Evolutionary conservation across 2,113 vertebrate species (phyloP), one percentile per base, ranked within the genome.

Genomic region (Dunckerocampus dactyliophorus): DNA sequence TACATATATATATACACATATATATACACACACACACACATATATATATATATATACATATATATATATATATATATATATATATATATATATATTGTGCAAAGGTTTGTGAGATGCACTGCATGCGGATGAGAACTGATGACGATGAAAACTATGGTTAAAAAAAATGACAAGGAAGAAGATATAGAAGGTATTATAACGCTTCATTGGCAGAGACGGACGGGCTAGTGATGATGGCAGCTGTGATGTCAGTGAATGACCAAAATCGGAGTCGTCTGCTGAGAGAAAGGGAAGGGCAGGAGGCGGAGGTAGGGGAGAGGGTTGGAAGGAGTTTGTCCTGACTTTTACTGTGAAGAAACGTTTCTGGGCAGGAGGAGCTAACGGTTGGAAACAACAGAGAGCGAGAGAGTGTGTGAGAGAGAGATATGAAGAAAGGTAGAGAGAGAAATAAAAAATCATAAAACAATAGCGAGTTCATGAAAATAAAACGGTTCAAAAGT

Each of bases 281-380:
- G 76, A 95, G 79, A 87, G 92, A 89, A 55, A 67, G 69, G 67
- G 77, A 59, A 56, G 69, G 63, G 1, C 73, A 87, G 37, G 72
- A 58, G 7, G 90, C 53, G 22, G 90, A 88, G 63, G 82, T 86
- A 56, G 83, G 50, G 54, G 74, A 53, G 62, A 63, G 76, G 14
- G 77, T 34, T 4, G 90, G 52, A 80, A 92, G 93, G 75, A 93
- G 88, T 88, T 95, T 97, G 76, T 95, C 92, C 79, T 97, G 94
- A 90, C 89, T 94, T 91, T 95, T 95, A 89, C 93, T 95, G 90
- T 92, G 93, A 85, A 94, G 83, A 94, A 94, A 80, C 91, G 93
- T 92, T 88, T 95, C 80, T 82, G 84, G 61, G 80, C 79, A 34
- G 78, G 42, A 50, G 77, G 53, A 67, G 89, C 93, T 96, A 63